Conservation (phyloP, 1,140 invertebrate species). For the Trichomalopsis sarcophagae region DNA sequence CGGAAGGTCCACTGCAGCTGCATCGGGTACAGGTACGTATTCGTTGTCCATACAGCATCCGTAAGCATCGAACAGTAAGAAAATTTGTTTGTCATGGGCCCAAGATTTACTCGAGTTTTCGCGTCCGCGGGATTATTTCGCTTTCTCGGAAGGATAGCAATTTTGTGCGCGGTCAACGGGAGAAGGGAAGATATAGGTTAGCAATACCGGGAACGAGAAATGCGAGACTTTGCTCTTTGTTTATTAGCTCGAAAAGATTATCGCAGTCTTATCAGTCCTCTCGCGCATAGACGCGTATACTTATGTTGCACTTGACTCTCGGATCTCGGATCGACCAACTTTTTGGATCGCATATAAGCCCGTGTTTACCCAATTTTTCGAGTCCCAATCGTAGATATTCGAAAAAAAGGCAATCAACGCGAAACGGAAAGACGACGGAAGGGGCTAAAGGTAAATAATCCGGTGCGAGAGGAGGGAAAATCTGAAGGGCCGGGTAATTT, state of each 20-base stretch:
- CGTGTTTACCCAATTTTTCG: too few species aligned
- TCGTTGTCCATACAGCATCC: too few species aligned
- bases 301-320: too few species aligned
- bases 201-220: neutral
- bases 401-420: conserved; percentile 14
- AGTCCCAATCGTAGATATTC: too few species aligned
- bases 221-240: conserved; percentile 57
- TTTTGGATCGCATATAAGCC: too few species aligned
- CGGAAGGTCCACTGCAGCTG: too few species aligned
- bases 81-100: conserved; percentile 19
- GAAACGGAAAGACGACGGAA: neutral
- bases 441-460: conserved; percentile 26
- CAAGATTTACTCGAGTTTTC: conserved; percentile 16
- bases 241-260: conserved; percentile 62
- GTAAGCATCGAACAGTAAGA: neutral
- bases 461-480: neutral
- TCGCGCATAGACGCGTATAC: too few species aligned
- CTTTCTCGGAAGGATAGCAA: conserved; percentile 54
- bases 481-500: conserved; percentile 24
- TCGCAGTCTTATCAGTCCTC: conserved; percentile 29
- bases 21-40: neutral
- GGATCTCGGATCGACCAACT: too few species aligned
- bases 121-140: conserved; percentile 37
- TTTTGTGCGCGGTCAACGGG: conserved; percentile 52
- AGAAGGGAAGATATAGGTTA: neutral